phyloP scores from a whole-genome alignment of 2,113 vertebrate genomes.

The Haemorhous mexicanus region DNA sequence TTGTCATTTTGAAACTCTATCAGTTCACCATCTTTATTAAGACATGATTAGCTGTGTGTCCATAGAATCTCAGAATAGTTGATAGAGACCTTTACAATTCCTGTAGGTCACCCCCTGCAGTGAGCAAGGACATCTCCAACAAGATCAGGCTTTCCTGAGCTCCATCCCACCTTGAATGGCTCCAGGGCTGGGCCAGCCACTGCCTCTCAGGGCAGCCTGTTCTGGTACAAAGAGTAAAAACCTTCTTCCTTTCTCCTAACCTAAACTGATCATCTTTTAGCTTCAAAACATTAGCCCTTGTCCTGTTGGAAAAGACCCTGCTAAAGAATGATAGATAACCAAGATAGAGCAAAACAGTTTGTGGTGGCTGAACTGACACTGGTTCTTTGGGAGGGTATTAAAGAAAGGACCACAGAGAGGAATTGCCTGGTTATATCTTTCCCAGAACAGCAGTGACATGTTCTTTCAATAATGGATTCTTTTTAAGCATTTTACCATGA shows the following conservation, averaged over 20 bases:
- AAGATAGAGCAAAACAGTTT: neutral
- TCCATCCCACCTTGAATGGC: accelerated
- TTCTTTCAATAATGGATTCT: neutral
- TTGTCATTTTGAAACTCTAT: neutral
- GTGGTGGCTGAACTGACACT: neutral
- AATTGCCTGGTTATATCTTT: neutral
- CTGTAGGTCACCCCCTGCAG: neutral
- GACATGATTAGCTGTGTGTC: neutral
- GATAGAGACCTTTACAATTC: neutral
- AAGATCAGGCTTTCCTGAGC: neutral
- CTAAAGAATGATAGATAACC: neutral
- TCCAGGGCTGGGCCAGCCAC: neutral
- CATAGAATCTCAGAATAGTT: neutral
- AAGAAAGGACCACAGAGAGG: neutral
- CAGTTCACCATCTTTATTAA: neutral
- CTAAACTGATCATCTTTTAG: neutral
- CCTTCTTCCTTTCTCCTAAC: neutral
- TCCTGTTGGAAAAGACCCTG: neutral
- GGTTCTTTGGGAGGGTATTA: neutral
- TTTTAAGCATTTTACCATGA: constrained; percentile 7
- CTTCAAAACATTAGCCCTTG: neutral
- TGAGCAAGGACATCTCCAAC: neutral
- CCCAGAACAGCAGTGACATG: neutral
- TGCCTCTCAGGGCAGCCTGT: neutral
- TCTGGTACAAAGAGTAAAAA: neutral